Base-by-base conservation (phyloP, 2,797 vertebrate species). In the Melanotaenia pygmaea region DNA sequence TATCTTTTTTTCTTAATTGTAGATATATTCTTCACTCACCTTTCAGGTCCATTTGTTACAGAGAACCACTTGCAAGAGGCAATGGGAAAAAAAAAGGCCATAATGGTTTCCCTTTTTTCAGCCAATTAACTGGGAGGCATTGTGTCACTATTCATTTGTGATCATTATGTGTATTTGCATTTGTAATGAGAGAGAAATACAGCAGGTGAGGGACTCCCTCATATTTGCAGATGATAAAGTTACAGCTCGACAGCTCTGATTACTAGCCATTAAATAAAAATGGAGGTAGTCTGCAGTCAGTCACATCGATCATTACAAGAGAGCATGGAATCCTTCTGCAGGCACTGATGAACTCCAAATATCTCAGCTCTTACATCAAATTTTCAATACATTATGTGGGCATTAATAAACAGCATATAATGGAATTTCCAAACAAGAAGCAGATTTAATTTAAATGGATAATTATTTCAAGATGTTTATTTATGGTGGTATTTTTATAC, bases 211-310 rank as follows among this genome's bases (percentile, higher is more conserved):
- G 38, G 47, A 56, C 77, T 86, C 67, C 60, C 35, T 85, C 67
- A 65, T 69, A 67, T 79, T 70, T 77, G 76, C 22, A 28, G 78
- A 85, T 92, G 86, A 91, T 91, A 63, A 89, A 91, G 83, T 75
- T 87, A 86, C 79, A 50, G 68, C 86, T 59, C 54, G 47, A 76
- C 80, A 66, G 86, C 77, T 86, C 81, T 90, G 83, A 90, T 91
- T 91, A 86, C 82, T 80, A 87, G 86, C 84, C 75, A 88, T 92
- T 92, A 88, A 88, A 86, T 65, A 76, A 79, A 77, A 80, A 80
- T 72, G 28, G 74, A 85, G 38, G 84, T 58, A 73, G 74, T 86
- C 83, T 28, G 24, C 62, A 69, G 76, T 77, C 73, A 64, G 64
- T 73, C 76, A 70, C 79, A 87, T 93, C 72, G 71, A 78, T 89